Evolutionary conservation across 2,888 invertebrate species (phyloP), one percentile per base, ranked within the genome.

Genomic region (Athalia circularis): DNA sequence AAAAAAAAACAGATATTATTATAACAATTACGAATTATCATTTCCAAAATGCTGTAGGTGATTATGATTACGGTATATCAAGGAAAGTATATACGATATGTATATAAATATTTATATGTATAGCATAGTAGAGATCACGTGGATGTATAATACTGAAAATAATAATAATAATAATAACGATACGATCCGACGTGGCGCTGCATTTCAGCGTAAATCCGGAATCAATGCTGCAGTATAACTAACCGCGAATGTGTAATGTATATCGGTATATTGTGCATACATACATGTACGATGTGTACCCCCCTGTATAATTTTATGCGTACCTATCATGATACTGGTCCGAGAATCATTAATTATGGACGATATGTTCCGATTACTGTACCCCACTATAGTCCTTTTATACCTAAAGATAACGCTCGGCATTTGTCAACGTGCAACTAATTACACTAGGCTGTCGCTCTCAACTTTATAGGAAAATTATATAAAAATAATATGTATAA

Each of bases 1-100:
- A 48, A 50, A 75, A 74, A 45, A 57, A 62, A 61, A n/a, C n/a
- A n/a, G 47, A 47, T 79, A 82, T 78, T 77, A 57, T 57, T 82
- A 81, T 78, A 79, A 29, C 2, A 29, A 29, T 29, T 29, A 29
- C 2, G 29, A 29, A 29, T 2, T 29, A 29, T 29, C 29, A 29
- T 29, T 29, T 29, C 0, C 29, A 29, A 29, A 29, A 1, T 29
- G 29, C 29, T 29, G 29, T 29, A 29, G 29, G 29, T 29, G 29
- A 29, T 29, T 2, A 29, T 29, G 29, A 2, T 29, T 1, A 29
- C 29, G 29, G 29, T 29, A 29, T 29, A 29, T 29, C 29, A 2
- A 29, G 29, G 29, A 29, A 29, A 29, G 29, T 29, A 29, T 29
- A 29, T 29, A 29, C 29, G 29, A 29, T 29, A 29, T 29, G 29